A percentile compares a stretch with the other conserved stretches of the same genome.
These are phyloP conservation scores for Chrysoperla carnea DNA, from an alignment of 1,140 invertebrate species.

Conservation along the genomic window DNA sequence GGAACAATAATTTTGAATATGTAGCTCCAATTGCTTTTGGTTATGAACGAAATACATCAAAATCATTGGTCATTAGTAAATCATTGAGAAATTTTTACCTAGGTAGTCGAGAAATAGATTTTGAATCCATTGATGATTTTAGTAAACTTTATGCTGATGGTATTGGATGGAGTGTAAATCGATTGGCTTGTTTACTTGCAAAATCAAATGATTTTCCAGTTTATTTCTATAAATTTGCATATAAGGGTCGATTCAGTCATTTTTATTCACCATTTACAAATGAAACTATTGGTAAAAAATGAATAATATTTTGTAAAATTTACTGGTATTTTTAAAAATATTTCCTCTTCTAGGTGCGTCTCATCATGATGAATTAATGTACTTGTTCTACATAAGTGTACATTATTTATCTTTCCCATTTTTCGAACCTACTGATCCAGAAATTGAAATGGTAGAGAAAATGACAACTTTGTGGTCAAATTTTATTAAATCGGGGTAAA, in stretches of 20 bases:
- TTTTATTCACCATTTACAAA: slow-evolving; percentile 18
- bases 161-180: slow-evolving; percentile 22
- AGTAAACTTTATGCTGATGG: slow-evolving; percentile 25
- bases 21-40: slow-evolving; percentile 33
- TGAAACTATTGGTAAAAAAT: not conserved
- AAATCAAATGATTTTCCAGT: slow-evolving; percentile 18
- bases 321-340: not conserved
- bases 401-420: slow-evolving; percentile 4
- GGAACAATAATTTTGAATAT: slow-evolving; percentile 29
- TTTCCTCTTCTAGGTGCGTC: slow-evolving; percentile 13
- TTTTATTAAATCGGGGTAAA: slow-evolving; percentile 19
- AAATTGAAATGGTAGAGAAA: slow-evolving; percentile 15
- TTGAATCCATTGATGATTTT: slow-evolving; percentile 15
- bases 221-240: slow-evolving; percentile 28
- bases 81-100: slow-evolving; percentile 27
- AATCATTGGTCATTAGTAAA: slow-evolving; percentile 26
- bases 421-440: slow-evolving; percentile 13
- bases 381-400: slow-evolving; percentile 17
- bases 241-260: slow-evolving; percentile 26
- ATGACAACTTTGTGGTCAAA: slow-evolving; percentile 20
- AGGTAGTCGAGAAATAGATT: slow-evolving; percentile 16
- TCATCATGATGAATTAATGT: slow-evolving; percentile 26
- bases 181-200: slow-evolving; percentile 21
- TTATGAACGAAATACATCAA: slow-evolving; percentile 27
- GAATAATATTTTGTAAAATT: not conserved